A percentile compares a stretch with the other conserved stretches of the same genome.
Evolutionary conservation across 2,888 invertebrate species (phyloP).

Genomic region (Hesperia comma): DNA sequence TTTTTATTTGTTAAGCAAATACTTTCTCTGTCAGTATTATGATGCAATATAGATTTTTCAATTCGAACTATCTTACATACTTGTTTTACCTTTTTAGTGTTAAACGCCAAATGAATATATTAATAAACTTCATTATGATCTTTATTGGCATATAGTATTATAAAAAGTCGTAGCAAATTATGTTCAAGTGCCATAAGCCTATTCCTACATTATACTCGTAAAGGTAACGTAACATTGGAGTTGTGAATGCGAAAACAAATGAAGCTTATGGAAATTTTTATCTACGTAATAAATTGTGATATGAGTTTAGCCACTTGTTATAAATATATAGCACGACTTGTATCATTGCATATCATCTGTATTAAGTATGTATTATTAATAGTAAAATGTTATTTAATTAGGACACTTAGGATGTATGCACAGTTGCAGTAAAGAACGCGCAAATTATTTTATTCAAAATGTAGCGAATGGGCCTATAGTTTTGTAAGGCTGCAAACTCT

Average conservation of each 20-base stretch:
- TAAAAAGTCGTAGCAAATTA: conserved; percentile 45
- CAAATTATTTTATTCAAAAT: conserved; percentile 5
- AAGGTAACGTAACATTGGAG: conserved; percentile 70
- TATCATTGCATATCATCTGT: conserved; percentile 80
- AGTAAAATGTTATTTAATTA: conserved; percentile 45
- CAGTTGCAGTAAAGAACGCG: conserved; percentile 6
- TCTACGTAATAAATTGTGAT: conserved; percentile 83
- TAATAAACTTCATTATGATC: too few species aligned
- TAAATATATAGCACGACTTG: conserved; percentile 75
- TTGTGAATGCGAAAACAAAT: conserved; percentile 78
- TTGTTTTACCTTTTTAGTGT: too few species aligned
- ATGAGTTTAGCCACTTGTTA: conserved; percentile 80
- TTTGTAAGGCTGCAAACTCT: too few species aligned
- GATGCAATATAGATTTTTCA: too few species aligned
- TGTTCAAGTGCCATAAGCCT: conserved; percentile 76
- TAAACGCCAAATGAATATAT: too few species aligned
- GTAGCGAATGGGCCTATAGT: not conserved
- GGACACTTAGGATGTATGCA: not conserved
- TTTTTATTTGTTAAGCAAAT: too few species aligned
- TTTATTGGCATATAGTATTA: not conserved
- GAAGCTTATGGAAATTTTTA: conserved; percentile 71
- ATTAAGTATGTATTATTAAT: conserved; percentile 61
- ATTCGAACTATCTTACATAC: too few species aligned
- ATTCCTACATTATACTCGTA: conserved; percentile 63
- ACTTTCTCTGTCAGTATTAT: too few species aligned